Evolutionary conservation across 37 sponge, comb jelly and placozoan genomes (phyloP).

Genomic region (Beroe ovata): DNA sequence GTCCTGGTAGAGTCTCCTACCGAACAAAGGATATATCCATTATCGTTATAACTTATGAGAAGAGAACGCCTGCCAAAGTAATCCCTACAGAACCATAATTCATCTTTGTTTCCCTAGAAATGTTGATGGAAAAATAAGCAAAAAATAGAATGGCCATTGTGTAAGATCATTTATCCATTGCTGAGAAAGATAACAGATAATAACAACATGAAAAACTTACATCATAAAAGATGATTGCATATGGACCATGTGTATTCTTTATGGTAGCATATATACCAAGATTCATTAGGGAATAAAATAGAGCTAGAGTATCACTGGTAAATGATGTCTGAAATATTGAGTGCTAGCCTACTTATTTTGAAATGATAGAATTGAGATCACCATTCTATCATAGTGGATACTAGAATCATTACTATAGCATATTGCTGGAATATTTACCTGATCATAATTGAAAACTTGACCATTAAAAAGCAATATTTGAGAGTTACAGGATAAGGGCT

Average conservation of each 20-base stretch:
- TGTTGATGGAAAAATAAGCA: neutral
- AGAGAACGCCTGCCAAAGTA: constrained; percentile 92
- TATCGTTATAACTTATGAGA: constrained; percentile 34
- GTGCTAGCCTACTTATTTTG: too few relatives aligned
- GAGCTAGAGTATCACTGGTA: neutral
- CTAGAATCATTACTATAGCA: too few relatives aligned
- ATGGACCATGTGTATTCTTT: neutral
- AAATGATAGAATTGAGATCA: neutral
- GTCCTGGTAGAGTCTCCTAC: neutral
- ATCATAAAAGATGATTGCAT: constrained; percentile 32
- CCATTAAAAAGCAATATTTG: constrained; percentile 10
- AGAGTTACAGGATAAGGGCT: neutral
- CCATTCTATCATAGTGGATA: neutral
- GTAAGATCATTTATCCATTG: too few relatives aligned
- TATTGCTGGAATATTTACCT: neutral
- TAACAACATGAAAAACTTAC: neutral
- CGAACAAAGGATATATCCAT: constrained; percentile 28
- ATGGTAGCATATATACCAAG: neutral
- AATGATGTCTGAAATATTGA: neutral
- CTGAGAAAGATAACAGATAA: too few relatives aligned
- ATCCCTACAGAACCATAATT: constrained; percentile 97
- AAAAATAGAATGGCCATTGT: too few relatives aligned
- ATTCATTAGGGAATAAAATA: neutral
- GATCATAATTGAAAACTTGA: constrained; percentile 24
- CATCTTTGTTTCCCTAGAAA: neutral